phyloP scores from a whole-genome alignment of 1,140 invertebrate species.

The Panulirus ornatus region DNA sequence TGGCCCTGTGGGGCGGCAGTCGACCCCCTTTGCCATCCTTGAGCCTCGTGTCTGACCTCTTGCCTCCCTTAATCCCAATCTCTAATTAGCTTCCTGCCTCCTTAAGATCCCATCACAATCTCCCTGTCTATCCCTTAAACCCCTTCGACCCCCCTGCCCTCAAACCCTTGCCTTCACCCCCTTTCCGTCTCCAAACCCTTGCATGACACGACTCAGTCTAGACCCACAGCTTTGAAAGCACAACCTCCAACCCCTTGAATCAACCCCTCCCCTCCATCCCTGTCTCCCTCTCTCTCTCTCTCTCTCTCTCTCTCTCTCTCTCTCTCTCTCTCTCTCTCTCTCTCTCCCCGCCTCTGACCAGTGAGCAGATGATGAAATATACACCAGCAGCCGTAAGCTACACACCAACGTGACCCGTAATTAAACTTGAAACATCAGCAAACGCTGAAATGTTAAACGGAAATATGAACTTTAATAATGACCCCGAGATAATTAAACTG shows the following conservation, averaged over 20 bases:
- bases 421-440: too few relatives aligned
- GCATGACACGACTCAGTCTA: neutral
- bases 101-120: neutral
- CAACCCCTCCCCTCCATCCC: neutral
- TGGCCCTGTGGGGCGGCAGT: too few relatives aligned
- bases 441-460: too few relatives aligned
- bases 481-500: too few relatives aligned
- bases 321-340: neutral
- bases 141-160: neutral
- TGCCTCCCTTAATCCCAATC: too few relatives aligned
- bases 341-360: neutral
- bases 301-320: neutral
- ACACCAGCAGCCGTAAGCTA: too few relatives aligned
- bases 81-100: neutral
- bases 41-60: too few relatives aligned
- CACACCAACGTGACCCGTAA: too few relatives aligned
- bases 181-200: neutral
- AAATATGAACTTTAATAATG: too few relatives aligned
- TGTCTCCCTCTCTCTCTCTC: neutral
- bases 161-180: neutral
- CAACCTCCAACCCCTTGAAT: neutral
- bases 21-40: too few relatives aligned
- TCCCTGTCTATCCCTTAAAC: neutral
- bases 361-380: too few relatives aligned
- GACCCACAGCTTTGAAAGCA: neutral